Evolutionary conservation across 2,113 vertebrate genomes (phyloP), one percentile per base, ranked within the genome.

Genomic region (Silurus asotus): DNA sequence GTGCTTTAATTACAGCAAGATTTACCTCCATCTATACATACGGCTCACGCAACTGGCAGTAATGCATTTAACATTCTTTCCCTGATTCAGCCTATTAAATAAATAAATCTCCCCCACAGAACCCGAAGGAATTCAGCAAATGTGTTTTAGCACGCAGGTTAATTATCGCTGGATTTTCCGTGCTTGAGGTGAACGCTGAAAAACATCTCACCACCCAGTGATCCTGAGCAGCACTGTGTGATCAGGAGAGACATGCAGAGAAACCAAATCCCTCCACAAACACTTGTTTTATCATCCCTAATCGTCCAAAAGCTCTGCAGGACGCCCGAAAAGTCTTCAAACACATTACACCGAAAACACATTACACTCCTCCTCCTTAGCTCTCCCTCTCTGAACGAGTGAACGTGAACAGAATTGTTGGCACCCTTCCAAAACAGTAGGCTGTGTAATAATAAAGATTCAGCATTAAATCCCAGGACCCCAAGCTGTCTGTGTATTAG

Each of bases 71-170:
- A 1, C 13, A 0, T 6, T 8, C 3, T 8, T 9, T 7, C 15
- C 19, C 5, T 62, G 51, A 84, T n/a, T 20, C 17, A 75, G 88
- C 75, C 86, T 67, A 37, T 17, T 77, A 74, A 77, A 87, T 84
- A 87, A 69, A 83, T 67, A 55, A 82, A 64, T 67, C 37, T 37
- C 8, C 19, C 25, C 14, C 20, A 3, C 5, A 70, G n/a, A 37
- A 72, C 20, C n/a, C 11, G 11, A 56, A 88, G 83, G 89, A 87
- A 84, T 90, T 87, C 49, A 13, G 19, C 11, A 9, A 79, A 89
- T 92, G 67, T 88, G 92, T 91, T 90, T 83, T 85, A 88, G 89
- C 91, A 89, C 92, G 91, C 88, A 92, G 81, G 74, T 87, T 84
- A 87, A 85, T 90, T 82, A 91, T 88, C 2, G 0, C 59, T 61